A percentile compares a stretch with the other conserved stretches of the same genome.
Evolutionary conservation across 2,888 invertebrate genomes (phyloP).

Genomic region (Pandemis cinnamomeana): DNA sequence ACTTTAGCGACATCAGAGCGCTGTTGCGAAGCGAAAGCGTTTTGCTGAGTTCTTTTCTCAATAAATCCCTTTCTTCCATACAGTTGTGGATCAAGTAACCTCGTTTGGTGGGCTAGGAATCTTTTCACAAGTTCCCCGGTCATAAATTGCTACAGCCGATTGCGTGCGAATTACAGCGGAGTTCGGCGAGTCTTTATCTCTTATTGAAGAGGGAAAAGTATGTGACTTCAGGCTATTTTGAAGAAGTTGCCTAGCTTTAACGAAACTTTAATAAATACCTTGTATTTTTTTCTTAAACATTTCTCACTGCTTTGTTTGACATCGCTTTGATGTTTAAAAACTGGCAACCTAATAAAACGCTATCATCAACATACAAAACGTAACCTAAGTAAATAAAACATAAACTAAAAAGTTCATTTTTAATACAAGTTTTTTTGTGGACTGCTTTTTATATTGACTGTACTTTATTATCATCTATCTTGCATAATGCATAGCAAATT

Average conservation of each 20-base stretch:
- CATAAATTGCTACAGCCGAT: constrained; percentile 69
- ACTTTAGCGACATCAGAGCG: constrained; percentile 18
- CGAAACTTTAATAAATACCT: too few relatives aligned
- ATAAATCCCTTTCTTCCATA: constrained; percentile 50
- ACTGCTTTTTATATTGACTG: too few relatives aligned
- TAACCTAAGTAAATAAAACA: too few relatives aligned
- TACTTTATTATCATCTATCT: too few relatives aligned
- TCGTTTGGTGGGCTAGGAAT: constrained; percentile 54
- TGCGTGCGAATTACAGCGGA: constrained; percentile 66
- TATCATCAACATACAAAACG: too few relatives aligned
- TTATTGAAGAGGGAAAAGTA: constrained; percentile 40
- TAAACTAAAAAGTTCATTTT: too few relatives aligned
- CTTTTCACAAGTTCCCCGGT: constrained; percentile 63
- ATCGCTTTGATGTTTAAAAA: too few relatives aligned
- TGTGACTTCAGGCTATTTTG: constrained; percentile 34
- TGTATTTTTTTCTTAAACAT: too few relatives aligned
- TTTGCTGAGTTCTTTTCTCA: constrained; percentile 38
- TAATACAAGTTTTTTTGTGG: too few relatives aligned
- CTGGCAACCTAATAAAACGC: too few relatives aligned
- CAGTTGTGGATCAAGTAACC: constrained; percentile 56
- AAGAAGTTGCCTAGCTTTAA: constrained; percentile 5
- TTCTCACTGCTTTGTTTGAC: too few relatives aligned
- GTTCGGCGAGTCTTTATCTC: constrained; percentile 62
- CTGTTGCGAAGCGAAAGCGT: constrained; percentile 18
- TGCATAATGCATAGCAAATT: too few relatives aligned